Conservation (phyloP, 2,113 vertebrate genomes). For the Neoarius graeffei region DNA sequence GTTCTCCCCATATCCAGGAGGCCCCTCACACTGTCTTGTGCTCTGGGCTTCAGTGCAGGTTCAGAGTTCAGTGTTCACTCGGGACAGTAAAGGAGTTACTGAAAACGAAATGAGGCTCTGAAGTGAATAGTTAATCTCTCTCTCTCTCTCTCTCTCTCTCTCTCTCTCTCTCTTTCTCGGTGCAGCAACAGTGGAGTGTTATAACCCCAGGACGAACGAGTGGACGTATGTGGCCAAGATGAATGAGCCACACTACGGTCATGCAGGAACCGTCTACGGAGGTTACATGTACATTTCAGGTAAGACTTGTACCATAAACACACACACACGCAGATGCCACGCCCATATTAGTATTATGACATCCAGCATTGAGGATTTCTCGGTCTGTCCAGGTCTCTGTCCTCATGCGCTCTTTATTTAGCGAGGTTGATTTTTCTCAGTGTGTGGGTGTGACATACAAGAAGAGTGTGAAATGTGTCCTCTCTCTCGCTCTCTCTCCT, state of each 20-base stretch:
- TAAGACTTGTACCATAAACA: conserved; percentile 56
- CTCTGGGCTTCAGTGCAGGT: background rate
- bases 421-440: background rate
- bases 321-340: background rate
- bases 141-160: conserved; percentile 9
- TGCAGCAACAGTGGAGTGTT: conserved; percentile 95
- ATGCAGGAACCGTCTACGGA: conserved; percentile 95
- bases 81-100: background rate
- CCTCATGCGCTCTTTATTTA: background rate
- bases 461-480: conserved; percentile 5
- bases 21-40: no score
- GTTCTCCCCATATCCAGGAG: background rate
- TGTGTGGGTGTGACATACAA: conserved; percentile 1
- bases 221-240: conserved; percentile 99
- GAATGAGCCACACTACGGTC: conserved; percentile 97
- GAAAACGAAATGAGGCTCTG: background rate
- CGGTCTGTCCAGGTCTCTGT: background rate
- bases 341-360: background rate
- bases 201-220: conserved; percentile 96
- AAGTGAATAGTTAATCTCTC: background rate
- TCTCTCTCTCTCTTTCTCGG: background rate
- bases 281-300: conserved; percentile 98
- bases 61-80: background rate
- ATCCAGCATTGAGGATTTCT: background rate
- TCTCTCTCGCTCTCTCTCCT: no score